Conservation (phyloP, 2,888 invertebrate genomes). For the Nephrotoma guestfalica region DNA sequence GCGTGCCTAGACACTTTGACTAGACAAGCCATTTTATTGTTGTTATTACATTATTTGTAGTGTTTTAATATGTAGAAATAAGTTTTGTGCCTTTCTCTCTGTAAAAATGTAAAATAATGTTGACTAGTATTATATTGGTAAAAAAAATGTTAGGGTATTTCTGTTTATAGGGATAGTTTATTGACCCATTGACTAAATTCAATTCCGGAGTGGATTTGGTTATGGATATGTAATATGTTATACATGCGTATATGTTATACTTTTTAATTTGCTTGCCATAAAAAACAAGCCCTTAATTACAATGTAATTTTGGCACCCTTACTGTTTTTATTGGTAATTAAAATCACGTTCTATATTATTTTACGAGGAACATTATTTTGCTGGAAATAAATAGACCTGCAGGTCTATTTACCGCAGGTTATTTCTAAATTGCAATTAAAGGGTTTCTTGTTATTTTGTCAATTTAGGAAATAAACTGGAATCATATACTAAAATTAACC, state of each 20-base stretch:
- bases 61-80: background rate
- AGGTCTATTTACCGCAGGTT: background rate
- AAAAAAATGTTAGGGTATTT: background rate
- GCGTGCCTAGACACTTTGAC: conserved; percentile 13
- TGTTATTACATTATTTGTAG: background rate
- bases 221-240: no score
- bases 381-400: background rate
- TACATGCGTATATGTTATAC: no score
- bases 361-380: background rate
- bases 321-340: background rate
- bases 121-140: background rate
- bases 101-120: background rate
- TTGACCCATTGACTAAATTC: background rate
- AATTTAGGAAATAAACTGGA: background rate
- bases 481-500: no score
- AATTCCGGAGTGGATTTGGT: no score
- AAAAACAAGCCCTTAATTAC: background rate
- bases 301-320: background rate
- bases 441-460: background rate
- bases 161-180: background rate
- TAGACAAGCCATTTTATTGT: conserved; percentile 10
- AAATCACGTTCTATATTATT: background rate
- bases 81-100: background rate
- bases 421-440: background rate
- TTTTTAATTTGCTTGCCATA: no score